Conservation (phyloP, 2,113 vertebrate species). For the Trogon surrucura region DNA sequence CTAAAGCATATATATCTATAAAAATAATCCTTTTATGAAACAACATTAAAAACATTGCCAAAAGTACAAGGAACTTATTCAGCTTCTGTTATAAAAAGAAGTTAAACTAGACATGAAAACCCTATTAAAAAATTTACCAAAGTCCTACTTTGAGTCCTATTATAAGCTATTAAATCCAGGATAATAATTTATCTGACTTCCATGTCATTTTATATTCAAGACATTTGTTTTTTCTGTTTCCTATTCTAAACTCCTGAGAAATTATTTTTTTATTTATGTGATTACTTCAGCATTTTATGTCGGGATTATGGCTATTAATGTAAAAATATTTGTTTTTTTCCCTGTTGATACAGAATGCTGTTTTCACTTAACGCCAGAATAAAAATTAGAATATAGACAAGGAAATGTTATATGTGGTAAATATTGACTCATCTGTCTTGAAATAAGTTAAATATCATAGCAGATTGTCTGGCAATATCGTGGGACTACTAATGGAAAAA, state of each 20-base stretch:
- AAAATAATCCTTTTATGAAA: conserved; percentile 13
- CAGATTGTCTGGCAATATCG: neutral
- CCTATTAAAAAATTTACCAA: neutral
- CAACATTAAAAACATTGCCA: neutral
- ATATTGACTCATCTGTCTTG: neutral
- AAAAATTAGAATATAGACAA: neutral
- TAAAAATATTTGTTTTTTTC: neutral
- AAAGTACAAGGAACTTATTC: neutral
- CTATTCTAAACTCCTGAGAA: neutral
- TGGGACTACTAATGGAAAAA: neutral
- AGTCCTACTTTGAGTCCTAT: neutral
- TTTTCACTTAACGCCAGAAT: neutral
- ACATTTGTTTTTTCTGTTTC: neutral
- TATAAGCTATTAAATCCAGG: conserved; percentile 17
- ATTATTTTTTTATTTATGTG: neutral
- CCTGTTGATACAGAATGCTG: neutral
- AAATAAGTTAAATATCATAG: neutral
- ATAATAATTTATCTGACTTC: neutral
- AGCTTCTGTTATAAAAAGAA: neutral
- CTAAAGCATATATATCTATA: neutral
- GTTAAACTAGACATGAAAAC: conserved; percentile 10
- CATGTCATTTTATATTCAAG: neutral
- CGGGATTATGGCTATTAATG: neutral
- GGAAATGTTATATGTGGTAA: neutral
- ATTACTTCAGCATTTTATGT: neutral